These are phyloP conservation scores for Megalonaias nervosa DNA, from an alignment of 1,140 invertebrate genomes.

Conservation along the genomic window DNA sequence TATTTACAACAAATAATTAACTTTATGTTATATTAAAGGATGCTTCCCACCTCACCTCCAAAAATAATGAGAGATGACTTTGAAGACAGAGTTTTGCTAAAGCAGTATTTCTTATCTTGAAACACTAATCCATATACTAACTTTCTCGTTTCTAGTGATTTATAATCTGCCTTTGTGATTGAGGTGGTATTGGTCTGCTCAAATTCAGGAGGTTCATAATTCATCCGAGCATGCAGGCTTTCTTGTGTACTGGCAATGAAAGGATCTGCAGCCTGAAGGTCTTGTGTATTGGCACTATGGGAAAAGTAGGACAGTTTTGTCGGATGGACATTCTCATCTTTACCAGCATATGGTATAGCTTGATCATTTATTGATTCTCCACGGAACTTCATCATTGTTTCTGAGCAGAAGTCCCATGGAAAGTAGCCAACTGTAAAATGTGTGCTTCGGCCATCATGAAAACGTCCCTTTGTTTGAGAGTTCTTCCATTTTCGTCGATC, in stretches of 20 bases:
- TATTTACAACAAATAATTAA: too few relatives aligned
- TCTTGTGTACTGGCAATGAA: conserved; percentile 43
- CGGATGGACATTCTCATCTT: conserved; percentile 36
- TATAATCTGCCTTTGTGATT: conserved; percentile 56
- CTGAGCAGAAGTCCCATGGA: conserved; percentile 43
- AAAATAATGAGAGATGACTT: too few relatives aligned
- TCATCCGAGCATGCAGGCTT: conserved; percentile 39
- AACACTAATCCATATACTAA: conserved; percentile 19
- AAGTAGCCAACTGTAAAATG: conserved; percentile 53
- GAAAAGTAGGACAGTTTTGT: conserved; percentile 39
- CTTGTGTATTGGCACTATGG: conserved; percentile 49
- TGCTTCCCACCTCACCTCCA: too few relatives aligned
- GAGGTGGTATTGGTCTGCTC: conserved; percentile 45
- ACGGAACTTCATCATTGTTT: conserved; percentile 43
- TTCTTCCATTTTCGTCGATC: conserved; percentile 29
- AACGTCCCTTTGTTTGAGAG: conserved; percentile 30
- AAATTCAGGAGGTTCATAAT: conserved; percentile 12
- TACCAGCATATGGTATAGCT: conserved; percentile 39
- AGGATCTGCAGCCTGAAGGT: conserved; percentile 44
- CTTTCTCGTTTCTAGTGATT: conserved; percentile 37
- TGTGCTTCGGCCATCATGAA: conserved; percentile 43
- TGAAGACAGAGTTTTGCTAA: too few relatives aligned
- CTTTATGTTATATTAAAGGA: too few relatives aligned
- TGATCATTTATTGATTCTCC: conserved; percentile 45
- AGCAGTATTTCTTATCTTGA: too few relatives aligned